phyloP scores from a whole-genome alignment of 2,888 invertebrate genomes.

The Coenonympha arcania region DNA sequence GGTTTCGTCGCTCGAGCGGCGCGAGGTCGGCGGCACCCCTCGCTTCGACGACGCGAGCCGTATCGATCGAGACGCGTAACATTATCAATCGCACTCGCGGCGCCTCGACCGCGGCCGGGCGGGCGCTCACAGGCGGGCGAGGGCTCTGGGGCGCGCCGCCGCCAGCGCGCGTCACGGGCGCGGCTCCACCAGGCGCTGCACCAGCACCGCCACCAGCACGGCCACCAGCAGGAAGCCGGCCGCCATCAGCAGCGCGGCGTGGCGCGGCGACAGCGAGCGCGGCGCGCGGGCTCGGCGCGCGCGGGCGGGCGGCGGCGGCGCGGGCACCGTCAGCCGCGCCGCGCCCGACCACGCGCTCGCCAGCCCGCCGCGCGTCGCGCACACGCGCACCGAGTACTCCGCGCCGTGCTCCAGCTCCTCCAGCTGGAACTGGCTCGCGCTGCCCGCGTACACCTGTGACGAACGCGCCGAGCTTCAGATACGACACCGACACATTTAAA shows the following conservation, averaged over 20 bases:
- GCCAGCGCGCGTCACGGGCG: slow-evolving; percentile 64
- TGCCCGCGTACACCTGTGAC: slow-evolving; percentile 78
- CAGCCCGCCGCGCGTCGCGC: slow-evolving; percentile 80
- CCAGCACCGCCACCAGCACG: slow-evolving; percentile 75
- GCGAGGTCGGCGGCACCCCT: neutral
- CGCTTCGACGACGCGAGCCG: neutral
- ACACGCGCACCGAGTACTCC: slow-evolving; percentile 85
- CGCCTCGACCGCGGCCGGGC: slow-evolving; percentile 17
- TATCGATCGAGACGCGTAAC: slow-evolving; percentile 12
- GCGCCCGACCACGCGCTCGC: slow-evolving; percentile 81
- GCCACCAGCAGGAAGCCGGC: slow-evolving; percentile 76
- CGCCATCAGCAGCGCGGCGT: slow-evolving; percentile 78
- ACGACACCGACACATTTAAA: neutral
- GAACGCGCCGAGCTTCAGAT: too few species aligned
- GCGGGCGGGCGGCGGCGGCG: slow-evolving; percentile 74
- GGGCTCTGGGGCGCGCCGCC: slow-evolving; percentile 55
- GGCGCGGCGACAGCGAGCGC: slow-evolving; percentile 70
- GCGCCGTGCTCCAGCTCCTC: slow-evolving; percentile 81
- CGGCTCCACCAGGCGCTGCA: slow-evolving; percentile 72
- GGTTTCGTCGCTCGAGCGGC: neutral
- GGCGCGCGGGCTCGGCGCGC: slow-evolving; percentile 75
- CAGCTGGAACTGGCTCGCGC: slow-evolving; percentile 76
- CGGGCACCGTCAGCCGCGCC: slow-evolving; percentile 68
- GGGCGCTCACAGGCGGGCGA: slow-evolving; percentile 45
- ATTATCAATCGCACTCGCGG: slow-evolving; percentile 20